These are phyloP conservation scores for Hydraecia micacea DNA, from an alignment of 2,888 invertebrate species.

Conservation along the genomic window DNA sequence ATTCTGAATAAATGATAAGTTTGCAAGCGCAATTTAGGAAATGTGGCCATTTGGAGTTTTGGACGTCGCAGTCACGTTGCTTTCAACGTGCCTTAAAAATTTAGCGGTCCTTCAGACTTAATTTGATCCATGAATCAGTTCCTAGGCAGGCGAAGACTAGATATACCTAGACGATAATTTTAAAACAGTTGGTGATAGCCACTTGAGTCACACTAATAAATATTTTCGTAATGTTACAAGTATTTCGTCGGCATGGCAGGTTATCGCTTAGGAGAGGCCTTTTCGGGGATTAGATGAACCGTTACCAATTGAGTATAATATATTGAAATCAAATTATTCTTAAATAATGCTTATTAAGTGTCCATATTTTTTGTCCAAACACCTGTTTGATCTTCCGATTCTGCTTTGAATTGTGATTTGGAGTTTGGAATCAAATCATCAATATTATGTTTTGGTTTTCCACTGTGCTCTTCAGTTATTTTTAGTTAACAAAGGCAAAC, in stretches of 20 bases:
- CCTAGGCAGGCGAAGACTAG: slow-evolving; percentile 39
- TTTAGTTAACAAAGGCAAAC: slow-evolving; percentile 14
- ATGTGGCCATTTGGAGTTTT: slow-evolving; percentile 29
- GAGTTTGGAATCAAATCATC: neutral
- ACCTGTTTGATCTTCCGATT: slow-evolving; percentile 47
- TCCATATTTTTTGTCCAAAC: slow-evolving; percentile 50
- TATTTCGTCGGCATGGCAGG: slow-evolving; percentile 69
- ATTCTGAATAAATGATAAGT: slow-evolving; percentile 48
- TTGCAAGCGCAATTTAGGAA: slow-evolving; percentile 46
- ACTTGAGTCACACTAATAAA: slow-evolving; percentile 66
- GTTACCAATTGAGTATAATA: slow-evolving; percentile 66
- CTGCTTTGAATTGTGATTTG: neutral
- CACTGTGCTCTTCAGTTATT: neutral
- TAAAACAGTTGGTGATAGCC: slow-evolving; percentile 58
- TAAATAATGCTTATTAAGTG: slow-evolving; percentile 52
- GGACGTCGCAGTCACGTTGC: slow-evolving; percentile 36
- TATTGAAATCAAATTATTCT: slow-evolving; percentile 64
- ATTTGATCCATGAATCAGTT: slow-evolving; percentile 51
- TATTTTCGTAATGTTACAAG: slow-evolving; percentile 71
- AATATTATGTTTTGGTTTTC: neutral
- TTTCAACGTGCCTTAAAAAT: slow-evolving; percentile 37
- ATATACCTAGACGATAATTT: slow-evolving; percentile 46
- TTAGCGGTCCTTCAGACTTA: slow-evolving; percentile 31
- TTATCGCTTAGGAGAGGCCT: slow-evolving; percentile 73
- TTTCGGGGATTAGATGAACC: slow-evolving; percentile 67